A percentile compares a stretch with the other conserved stretches of the same genome.
Evolutionary conservation across 2,888 invertebrate species (phyloP).

Genomic region (Drosophila suboccidentalis): DNA sequence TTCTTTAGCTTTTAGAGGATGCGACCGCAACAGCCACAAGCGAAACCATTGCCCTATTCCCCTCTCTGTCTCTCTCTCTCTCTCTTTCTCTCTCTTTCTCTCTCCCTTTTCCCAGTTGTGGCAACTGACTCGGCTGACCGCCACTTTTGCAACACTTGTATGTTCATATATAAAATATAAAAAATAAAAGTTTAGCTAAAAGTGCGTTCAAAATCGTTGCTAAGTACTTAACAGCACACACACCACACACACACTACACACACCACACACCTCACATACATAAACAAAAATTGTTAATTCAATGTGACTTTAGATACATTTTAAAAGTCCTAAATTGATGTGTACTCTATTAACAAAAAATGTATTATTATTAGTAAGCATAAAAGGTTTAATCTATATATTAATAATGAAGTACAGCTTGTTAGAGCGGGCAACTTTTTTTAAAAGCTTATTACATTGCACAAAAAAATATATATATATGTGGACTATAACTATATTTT

Average conservation of each 20-base stretch:
- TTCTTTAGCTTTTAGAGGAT: slow-evolving; percentile 70
- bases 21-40: slow-evolving; percentile 59
- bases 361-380: neutral
- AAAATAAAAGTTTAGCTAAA: slow-evolving; percentile 35
- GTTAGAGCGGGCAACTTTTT: too few relatives aligned
- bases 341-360: neutral
- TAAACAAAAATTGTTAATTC: neutral
- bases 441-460: too few relatives aligned
- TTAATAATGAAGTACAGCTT: too few relatives aligned
- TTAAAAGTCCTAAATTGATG: neutral
- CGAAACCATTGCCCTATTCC: slow-evolving; percentile 14
- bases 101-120: slow-evolving; percentile 8
- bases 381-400: too few relatives aligned
- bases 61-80: slow-evolving; percentile 1
- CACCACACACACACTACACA: neutral
- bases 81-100: slow-evolving; percentile 8
- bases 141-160: slow-evolving; percentile 49
- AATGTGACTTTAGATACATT: neutral
- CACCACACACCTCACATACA: neutral
- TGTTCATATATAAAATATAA: slow-evolving; percentile 5
- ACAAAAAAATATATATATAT: too few relatives aligned
- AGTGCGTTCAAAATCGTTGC: slow-evolving; percentile 34
- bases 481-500: too few relatives aligned
- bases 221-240: slow-evolving; percentile 45
- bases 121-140: slow-evolving; percentile 47